Base-by-base conservation (phyloP, 2,888 invertebrate genomes). In the Nomada ferruginata region DNA sequence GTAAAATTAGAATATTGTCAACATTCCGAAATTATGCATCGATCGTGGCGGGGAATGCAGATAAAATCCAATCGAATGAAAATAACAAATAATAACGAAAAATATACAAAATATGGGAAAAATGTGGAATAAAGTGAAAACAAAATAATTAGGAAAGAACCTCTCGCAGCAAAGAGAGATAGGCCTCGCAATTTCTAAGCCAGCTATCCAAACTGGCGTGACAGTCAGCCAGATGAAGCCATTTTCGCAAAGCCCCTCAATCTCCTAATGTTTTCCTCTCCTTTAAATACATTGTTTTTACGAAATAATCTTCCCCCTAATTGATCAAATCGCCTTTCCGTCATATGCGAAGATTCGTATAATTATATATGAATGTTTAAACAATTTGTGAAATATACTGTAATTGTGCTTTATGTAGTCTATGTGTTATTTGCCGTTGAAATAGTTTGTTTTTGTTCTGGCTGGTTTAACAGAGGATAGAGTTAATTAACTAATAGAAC, bases 351-450 rank as follows among this genome's bases (percentile, higher is more conserved):
- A 90, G 88, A 91, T 91, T 90, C 90, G 90, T 90, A 90, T 90
- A 91, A 91, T 91, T 90, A 93, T 94, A 94, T 94, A 94, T 94
- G 94, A 94, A 94, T 94, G 94, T 94, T 93, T 93, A 93, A 93
- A 93, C 91, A 91, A 92, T 92, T 93, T 94, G 94, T 94, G 94
- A 94, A 94, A 94, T 94, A 94, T 94, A 94, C 92, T 94, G 94
- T 94, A 94, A 94, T 93, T 94, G 94, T 94, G 94, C 94, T 94
- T 94, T 93, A 94, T 72, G 84, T 89, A 89, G 87, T 84, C 85
- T 87, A 85, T 85, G 71, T 84, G 79, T 89, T 89, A 89, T 89
- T 89, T 85, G 89, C 80, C 84, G 86, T 86, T 82, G 76, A 80
- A 82, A 72, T 76, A 80, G 73, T 82, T 83, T 76, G 66, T 83